These are phyloP conservation scores for Dasypogon diadema DNA, from an alignment of 2,888 invertebrate genomes.

Conservation along the genomic window DNA sequence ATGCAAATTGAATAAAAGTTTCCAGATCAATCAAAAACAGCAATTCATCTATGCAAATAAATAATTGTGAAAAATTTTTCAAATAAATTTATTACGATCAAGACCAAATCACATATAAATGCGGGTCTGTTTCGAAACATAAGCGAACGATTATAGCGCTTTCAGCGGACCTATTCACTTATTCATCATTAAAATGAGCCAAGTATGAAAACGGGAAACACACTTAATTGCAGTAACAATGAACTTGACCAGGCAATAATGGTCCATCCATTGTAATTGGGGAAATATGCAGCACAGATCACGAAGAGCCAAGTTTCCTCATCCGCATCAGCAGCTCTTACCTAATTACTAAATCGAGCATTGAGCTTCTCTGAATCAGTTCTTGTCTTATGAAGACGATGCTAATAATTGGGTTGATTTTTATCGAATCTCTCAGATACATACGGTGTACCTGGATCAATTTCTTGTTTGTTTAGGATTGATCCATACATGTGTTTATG, in stretches of 20 bases:
- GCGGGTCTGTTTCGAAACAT: neutral
- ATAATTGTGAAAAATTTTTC: no score
- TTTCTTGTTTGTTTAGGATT: neutral
- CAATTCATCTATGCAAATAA: no score
- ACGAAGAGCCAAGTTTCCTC: conserved; percentile 19
- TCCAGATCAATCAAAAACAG: no score
- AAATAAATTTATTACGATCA: no score
- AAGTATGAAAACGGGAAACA: conserved; percentile 30
- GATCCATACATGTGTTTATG: conserved; percentile 5
- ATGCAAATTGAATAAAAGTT: no score
- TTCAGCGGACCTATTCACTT: neutral
- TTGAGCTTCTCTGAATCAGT: conserved; percentile 2
- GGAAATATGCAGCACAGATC: neutral
- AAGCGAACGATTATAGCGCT: neutral
- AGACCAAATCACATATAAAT: no score
- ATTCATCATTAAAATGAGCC: neutral
- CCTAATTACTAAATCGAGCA: conserved; percentile 55
- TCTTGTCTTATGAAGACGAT: conserved; percentile 1
- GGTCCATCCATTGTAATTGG: conserved; percentile 42
- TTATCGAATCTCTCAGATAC: conserved; percentile 1
- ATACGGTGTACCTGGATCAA: neutral
- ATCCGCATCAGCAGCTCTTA: conserved; percentile 52
- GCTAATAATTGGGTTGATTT: conserved; percentile 30
- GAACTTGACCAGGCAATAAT: conserved; percentile 52
- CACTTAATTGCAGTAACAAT: conserved; percentile 40